Evolutionary conservation across 2,797 vertebrate genomes (phyloP), one percentile per base, ranked within the genome.

Genomic region (Rhynchonycteris naso): DNA sequence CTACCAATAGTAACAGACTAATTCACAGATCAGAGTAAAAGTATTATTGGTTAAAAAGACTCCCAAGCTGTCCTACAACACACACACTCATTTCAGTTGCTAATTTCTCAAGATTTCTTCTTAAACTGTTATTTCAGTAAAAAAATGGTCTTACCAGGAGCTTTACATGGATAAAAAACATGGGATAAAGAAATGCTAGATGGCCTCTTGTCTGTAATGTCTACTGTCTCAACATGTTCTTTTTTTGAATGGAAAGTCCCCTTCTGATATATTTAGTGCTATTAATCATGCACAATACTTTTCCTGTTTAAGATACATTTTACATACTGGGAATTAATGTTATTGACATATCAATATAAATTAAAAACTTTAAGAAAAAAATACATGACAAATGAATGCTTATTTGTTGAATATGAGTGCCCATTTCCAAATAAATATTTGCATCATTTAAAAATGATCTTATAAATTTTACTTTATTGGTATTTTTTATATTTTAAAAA

Each of bases 101-200:
- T 1, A 7, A 71, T 91, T 91, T 83, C 22, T 80, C 35, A 61
- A 65, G 52, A 68, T 87, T 76, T 88, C 28, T 71, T 72, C 12
- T 33, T 82, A n/a, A 33, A 11, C 35, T 54, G 11, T 30, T 90
- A 47, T 69, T 94, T 93, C 61, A 90, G 63, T 75, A 95, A 95
- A 47, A 69, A 94, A 95, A 86, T 1, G 61, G 3, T 30, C 13
- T 96, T 78, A 88, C 63, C 21, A 33, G 6, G 90, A 86, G 13
- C 66, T 93, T 94, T 89, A 66, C 16, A 30, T 4, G 65, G 18
- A 81, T 81, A 5, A 74, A 83, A 92, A 89, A 65, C 21, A 47
- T 18, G 13, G 13, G 18, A 58, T 61, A 83, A 79, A 38, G 24
- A 38, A 79, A 14, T 10, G 1, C 59, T 79, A 84, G 26, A 6